Evolutionary conservation across 1,140 invertebrate genomes (phyloP).

Genomic region (Maconellicoccus hirsutus): DNA sequence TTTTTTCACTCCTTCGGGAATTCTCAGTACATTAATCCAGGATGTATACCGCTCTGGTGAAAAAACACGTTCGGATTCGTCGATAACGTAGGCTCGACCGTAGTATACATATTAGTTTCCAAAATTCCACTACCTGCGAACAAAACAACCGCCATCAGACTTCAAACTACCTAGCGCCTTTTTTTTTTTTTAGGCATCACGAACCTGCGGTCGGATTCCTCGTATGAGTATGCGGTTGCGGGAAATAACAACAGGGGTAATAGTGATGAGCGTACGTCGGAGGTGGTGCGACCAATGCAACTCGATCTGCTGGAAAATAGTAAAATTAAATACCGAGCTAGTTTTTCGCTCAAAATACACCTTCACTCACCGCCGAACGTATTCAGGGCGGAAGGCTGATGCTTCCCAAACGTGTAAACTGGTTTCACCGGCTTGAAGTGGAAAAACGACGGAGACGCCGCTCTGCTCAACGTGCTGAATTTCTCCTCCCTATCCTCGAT

Average conservation of each 20-base stretch:
- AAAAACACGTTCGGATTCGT: constrained; percentile 37
- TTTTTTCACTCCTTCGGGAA: not conserved
- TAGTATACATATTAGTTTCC: constrained; percentile 35
- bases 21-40: constrained; percentile 35
- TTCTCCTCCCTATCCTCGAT: constrained; percentile 63
- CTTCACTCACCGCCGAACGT: constrained; percentile 27
- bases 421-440: constrained; percentile 76
- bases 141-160: no score
- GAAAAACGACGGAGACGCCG: constrained; percentile 76
- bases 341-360: not conserved
- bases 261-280: constrained; percentile 33
- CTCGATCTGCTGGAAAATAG: constrained; percentile 31
- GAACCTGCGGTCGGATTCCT: not conserved
- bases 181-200: not conserved
- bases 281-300: constrained; percentile 33
- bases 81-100: constrained; percentile 35
- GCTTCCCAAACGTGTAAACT: constrained; percentile 23
- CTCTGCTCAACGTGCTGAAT: constrained; percentile 59
- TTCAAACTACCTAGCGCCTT: not conserved
- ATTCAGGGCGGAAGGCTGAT: constrained; percentile 27
- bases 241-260: constrained; percentile 32
- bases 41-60: constrained; percentile 33
- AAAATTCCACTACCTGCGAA: constrained; percentile 25
- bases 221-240: constrained; percentile 19
- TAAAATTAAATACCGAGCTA: constrained; percentile 1